phyloP scores from a whole-genome alignment of 2,888 invertebrate genomes.

The Ecliptopera silaceata region DNA sequence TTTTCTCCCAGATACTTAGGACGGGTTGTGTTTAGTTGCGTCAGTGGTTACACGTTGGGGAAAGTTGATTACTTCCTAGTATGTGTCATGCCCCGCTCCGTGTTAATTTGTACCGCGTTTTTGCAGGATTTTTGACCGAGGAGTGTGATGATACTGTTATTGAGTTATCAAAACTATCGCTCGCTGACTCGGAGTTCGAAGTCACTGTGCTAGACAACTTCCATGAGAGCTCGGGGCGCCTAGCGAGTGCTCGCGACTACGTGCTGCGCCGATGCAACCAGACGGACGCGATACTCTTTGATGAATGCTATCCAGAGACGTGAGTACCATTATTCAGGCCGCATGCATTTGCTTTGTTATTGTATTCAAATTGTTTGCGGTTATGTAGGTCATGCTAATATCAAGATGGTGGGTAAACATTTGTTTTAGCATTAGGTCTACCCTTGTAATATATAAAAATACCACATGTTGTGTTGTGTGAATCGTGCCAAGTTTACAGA shows the following conservation, averaged over 20 bases:
- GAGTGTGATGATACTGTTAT: conserved; percentile 83
- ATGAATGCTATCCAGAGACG: conserved; percentile 86
- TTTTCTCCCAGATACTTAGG: conserved; percentile 31
- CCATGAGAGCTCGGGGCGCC: conserved; percentile 64
- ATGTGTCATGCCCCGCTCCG: conserved; percentile 56
- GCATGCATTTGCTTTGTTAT: neutral
- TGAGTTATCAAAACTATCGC: conserved; percentile 79
- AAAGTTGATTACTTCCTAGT: conserved; percentile 78
- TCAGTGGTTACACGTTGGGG: conserved; percentile 69
- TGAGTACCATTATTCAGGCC: conserved; percentile 59
- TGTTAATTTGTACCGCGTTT: conserved; percentile 44
- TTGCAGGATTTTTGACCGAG: conserved; percentile 79
- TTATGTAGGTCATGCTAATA: conserved; percentile 53
- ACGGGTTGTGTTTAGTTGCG: conserved; percentile 42
- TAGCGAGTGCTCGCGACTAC: conserved; percentile 72
- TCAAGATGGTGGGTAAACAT: conserved; percentile 44
- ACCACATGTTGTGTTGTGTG: conserved; percentile 9
- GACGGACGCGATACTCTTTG: conserved; percentile 84
- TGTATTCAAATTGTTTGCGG: conserved; percentile 28
- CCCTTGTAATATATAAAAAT: conserved; percentile 5
- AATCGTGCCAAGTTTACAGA: conserved; percentile 9
- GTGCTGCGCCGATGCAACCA: conserved; percentile 87
- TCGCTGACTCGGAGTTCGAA: conserved; percentile 72
- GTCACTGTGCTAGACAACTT: conserved; percentile 72
- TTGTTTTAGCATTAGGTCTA: conserved; percentile 28